Evolutionary conservation across 2,888 invertebrate genomes (phyloP).

Genomic region (Camponotus fellah): DNA sequence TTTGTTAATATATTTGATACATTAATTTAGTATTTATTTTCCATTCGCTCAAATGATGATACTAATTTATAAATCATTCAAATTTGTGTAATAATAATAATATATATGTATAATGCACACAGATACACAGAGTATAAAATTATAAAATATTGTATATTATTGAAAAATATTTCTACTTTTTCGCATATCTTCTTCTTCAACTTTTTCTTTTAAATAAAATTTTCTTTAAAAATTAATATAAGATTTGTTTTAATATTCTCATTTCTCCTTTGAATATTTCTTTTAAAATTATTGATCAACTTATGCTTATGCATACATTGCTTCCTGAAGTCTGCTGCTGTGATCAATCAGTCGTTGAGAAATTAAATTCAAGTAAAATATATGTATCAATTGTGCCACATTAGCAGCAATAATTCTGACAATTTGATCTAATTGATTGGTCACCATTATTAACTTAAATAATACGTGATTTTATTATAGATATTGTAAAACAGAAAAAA

Average conservation of each 20-base stretch:
- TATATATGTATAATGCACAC: neutral
- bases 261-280: neutral
- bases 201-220: neutral
- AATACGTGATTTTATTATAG: too few relatives aligned
- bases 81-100: neutral
- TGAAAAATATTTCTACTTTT: neutral
- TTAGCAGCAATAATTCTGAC: conserved; percentile 1
- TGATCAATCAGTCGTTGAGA: conserved; percentile 42
- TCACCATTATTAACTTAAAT: neutral
- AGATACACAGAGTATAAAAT: neutral
- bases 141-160: neutral
- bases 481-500: too few relatives aligned
- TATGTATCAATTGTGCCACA: conserved; percentile 8
- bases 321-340: conserved; percentile 10
- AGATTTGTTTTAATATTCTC: neutral
- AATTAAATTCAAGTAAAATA: neutral
- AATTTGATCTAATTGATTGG: neutral
- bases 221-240: neutral
- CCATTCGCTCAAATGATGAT: neutral
- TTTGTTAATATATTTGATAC: neutral
- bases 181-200: neutral
- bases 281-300: neutral
- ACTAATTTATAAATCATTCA: neutral
- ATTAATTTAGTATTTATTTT: neutral
- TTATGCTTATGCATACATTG: conserved; percentile 31